Evolutionary conservation across 2,113 vertebrate genomes (phyloP).

Genomic region (Gnathochromis pfefferi): DNA sequence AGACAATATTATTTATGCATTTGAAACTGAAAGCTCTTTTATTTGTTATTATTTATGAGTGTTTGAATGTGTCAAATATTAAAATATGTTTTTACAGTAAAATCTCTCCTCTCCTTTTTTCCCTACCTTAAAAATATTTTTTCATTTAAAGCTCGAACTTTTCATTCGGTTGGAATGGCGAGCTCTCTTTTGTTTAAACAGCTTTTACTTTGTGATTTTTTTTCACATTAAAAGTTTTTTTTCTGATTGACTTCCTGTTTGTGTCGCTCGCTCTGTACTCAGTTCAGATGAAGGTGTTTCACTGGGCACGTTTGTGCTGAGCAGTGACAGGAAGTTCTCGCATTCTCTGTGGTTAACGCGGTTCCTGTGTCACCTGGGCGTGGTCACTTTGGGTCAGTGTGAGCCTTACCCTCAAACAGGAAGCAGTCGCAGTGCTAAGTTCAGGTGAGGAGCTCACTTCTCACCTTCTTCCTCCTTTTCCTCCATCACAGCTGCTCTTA

Average conservation of each 20-base stretch:
- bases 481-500: background rate
- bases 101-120: background rate
- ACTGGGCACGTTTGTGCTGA: background rate
- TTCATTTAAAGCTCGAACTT: background rate
- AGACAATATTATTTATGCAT: background rate
- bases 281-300: background rate
- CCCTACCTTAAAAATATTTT: background rate
- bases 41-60: background rate
- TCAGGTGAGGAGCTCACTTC: background rate
- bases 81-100: background rate
- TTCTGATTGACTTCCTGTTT: background rate
- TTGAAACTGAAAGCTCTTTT: background rate
- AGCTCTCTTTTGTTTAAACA: background rate
- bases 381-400: background rate
- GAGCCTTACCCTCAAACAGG: background rate
- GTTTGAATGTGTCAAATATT: background rate
- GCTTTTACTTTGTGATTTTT: background rate
- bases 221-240: background rate
- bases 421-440: background rate
- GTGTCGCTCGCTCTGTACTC: background rate
- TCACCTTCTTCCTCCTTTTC: slow-evolving; percentile 32
- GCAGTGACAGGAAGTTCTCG: background rate
- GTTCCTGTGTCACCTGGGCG: background rate
- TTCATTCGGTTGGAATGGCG: background rate
- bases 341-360: background rate